Base-by-base conservation (phyloP, 1,140 invertebrate genomes). In the Drosophila eugracilis region DNA sequence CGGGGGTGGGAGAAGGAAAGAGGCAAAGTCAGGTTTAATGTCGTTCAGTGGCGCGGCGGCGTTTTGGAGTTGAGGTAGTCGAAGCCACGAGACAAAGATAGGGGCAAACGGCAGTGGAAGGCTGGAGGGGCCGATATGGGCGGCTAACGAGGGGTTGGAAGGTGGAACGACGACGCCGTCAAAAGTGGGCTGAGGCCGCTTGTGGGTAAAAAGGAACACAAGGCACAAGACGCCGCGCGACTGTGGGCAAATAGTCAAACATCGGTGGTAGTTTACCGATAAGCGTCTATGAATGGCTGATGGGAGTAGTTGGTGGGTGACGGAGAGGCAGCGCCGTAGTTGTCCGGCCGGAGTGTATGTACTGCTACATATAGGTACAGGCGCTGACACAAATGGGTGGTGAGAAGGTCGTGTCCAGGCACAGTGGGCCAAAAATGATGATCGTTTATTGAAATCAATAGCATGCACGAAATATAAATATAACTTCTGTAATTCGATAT, bases 21-120 rank as follows among this genome's bases (percentile, higher is more conserved):
- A 52, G 62, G 58, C 78, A 89, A 88, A 83, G 84, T 84, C 84
- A 84, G 83, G 83, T 88, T 88, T 88, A 88, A 88, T 88, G 78
- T 88, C 83, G 78, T 78, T 88, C 78, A 83, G 60, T 78, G 74
- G 77, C 66, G 77, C 75, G 58, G 76, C 58, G 58, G 48, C 78
- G 53, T 70, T 50, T 88, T 74, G 73, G 63, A 74, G 78, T 83
- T 86, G 81, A 88, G 83, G 83, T 85, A 88, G 83, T 79, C 78
- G 66, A n/a, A 66, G 62, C 14, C 69, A 52, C 47, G 15, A 45
- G 54, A 14, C 19, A 21, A 19, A 22, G 12, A 24, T 9, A 34
- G 21, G 44, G 17, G 24, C 12, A 26, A n/a, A 17, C 5, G 17
- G 30, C 22, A 22, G 32, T 14, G n/a, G 28, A n/a, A 21, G 19